Evolutionary conservation across 53 echinoderm and acorn worm genomes (phyloP).

Genomic region (Patiria pectinifera): DNA sequence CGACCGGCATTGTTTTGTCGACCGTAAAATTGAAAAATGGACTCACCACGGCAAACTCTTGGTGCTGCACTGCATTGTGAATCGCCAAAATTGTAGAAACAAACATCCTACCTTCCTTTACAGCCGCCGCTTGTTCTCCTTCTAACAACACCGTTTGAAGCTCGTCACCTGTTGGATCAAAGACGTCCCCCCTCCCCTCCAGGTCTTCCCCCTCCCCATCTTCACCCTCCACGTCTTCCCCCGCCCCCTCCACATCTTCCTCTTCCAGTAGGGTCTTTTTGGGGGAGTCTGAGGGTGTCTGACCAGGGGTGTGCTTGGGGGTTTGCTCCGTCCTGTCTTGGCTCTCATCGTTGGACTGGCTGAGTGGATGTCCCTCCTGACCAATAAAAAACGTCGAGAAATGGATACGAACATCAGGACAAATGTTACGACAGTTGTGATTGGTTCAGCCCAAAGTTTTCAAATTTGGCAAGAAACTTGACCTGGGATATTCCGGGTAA

Average conservation of each 20-base stretch:
- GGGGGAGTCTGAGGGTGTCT: not conserved
- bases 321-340: not conserved
- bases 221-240: not conserved
- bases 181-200: slow-evolving; percentile 35
- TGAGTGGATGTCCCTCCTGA: not conserved
- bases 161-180: slow-evolving; percentile 45
- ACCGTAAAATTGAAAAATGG: too few species aligned
- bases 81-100: too few species aligned
- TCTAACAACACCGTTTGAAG: slow-evolving; percentile 67
- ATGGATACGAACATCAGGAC: not conserved
- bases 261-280: slow-evolving; percentile 15
- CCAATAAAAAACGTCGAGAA: not conserved
- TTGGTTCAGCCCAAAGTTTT: not conserved
- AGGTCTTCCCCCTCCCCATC: not conserved
- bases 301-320: not conserved
- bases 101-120: not conserved
- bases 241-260: not conserved
- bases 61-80: too few species aligned
- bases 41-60: too few species aligned
- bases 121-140: not conserved
- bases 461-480: too few species aligned
- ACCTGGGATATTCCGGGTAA: too few species aligned
- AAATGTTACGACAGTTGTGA: not conserved
- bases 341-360: not conserved
- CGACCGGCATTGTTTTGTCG: too few species aligned